Base-by-base conservation (phyloP, 2,113 vertebrate species). In the Siniperca knerii region DNA sequence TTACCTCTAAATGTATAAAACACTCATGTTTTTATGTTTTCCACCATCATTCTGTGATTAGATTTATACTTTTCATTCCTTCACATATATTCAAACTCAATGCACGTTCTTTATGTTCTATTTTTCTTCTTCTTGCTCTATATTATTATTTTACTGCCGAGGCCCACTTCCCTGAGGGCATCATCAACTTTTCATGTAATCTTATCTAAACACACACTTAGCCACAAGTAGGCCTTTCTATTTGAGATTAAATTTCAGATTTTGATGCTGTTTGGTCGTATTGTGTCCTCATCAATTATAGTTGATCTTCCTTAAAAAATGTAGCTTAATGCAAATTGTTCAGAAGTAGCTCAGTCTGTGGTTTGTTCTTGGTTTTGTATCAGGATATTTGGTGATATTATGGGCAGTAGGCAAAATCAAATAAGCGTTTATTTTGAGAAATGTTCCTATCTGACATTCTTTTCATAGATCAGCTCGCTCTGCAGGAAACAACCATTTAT, bases 361-460 rank as follows among this genome's bases (percentile, higher is more conserved):
- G 58, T 60, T 16, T 10, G 57, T 29, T 67, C 29, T 0, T 57
- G 29, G 50, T 44, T 79, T 79, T 33, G 18, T 60, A 50, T 79
- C 42, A 74, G 52, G 61, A 52, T 67, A 48, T 33, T 73, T 68
- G 40, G 42, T 79, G 69, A 57, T 81, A 67, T 64, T 72, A 77
- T 40, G 46, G 20, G 67, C 60, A 67, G 44, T 12, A 57, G 48
- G 48, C 9, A 42, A 78, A 33, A 68, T 52, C 13, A 40, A 62
- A 76, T 52, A 58, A 48, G 46, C 21, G 25, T 78, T 77, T 67
- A 48, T 85, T 76, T 82, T 72, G 8, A 68, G 54, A 75, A 75
- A 82, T n/a, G 37, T 44, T 61, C 33, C 35, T 46, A 21, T n/a
- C 48, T 57, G 61, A 37, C 7, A 20, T 79, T 50, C 20, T 77